Evolutionary conservation across 2,888 invertebrate genomes (phyloP), one percentile per base, ranked within the genome.

Genomic region (Thelaira solivaga): DNA sequence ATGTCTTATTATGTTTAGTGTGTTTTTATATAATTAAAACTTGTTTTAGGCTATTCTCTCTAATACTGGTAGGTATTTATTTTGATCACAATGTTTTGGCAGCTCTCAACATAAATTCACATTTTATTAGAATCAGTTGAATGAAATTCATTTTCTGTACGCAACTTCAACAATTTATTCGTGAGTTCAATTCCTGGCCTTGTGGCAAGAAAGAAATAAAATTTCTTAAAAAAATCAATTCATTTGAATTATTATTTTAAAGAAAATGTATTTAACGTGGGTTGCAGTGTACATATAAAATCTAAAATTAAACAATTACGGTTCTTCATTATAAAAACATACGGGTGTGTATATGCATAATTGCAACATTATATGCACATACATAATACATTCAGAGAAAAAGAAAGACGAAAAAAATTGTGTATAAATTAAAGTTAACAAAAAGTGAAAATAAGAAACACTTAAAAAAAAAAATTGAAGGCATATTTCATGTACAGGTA

Each of bases 391-490:
- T 29, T 6, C 43, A 13, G 8, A 13, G 13, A 29, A 20, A 13
- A 45, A 43, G 13, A 55, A 2, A 45, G 3, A 26, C 43, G 16
- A 53, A 20, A 64, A 31, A 51, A 43, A 2, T 24, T 11, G 20
- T 53, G n/a, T n/a, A n/a, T 39, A 24, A 18, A 39, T 36, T 65
- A n/a, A 26, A n/a, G 13, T 49, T 22, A 34, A 61, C 29, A 31
- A 55, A 61, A 59, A 74, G 62, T 64, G 64, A 55, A 62, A 72
- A 36, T 64, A 3, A n/a, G n/a, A n/a, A n/a, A n/a, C n/a, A 55
- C 36, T 49, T 0, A 3, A 4, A 43, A 34, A 3, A 61, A 45
- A 43, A 34, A 62, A 26, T 18, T 34, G 7, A 10, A 29, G n/a
- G 22, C 4, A 29, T 18, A 18, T 39, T 55, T 34, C n/a, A n/a